Conservation (phyloP, 2,888 invertebrate species). For the Epinotia ramella region DNA sequence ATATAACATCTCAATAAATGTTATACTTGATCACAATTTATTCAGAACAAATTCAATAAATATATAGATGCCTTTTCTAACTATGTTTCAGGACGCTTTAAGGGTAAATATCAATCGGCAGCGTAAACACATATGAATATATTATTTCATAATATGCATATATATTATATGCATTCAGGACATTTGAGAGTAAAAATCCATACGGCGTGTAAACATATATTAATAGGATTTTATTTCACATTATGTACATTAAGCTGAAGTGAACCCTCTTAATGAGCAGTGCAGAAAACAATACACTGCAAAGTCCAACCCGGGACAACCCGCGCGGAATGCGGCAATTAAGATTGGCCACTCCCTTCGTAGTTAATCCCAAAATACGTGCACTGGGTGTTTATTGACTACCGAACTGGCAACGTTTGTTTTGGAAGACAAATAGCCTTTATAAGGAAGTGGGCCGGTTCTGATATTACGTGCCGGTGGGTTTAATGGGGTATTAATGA, state of each 20-base stretch:
- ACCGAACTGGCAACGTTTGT: constrained; percentile 66
- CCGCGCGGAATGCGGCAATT: constrained; percentile 75
- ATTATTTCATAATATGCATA: constrained; percentile 7
- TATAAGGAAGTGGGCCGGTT: constrained; percentile 39
- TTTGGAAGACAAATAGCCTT: constrained; percentile 62
- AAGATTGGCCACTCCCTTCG: constrained; percentile 80
- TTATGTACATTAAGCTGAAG: constrained; percentile 16
- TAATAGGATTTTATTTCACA: neutral
- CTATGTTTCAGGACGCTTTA: neutral
- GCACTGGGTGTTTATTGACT: constrained; percentile 81
- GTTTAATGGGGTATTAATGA: constrained; percentile 44
- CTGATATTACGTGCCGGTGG: constrained; percentile 42
- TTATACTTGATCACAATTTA: too few species aligned
- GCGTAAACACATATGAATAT: neutral
- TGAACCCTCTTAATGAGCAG: constrained; percentile 74
- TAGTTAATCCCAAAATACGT: constrained; percentile 84
- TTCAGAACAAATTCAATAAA: too few species aligned
- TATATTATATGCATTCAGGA: neutral
- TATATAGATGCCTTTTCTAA: neutral
- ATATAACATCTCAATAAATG: too few species aligned
- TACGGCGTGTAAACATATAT: too few species aligned
- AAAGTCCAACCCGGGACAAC: constrained; percentile 71
- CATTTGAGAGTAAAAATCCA: too few species aligned
- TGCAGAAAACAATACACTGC: constrained; percentile 77
- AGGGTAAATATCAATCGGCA: too few species aligned